These are phyloP conservation scores for Drosophila flavopinicola DNA, from an alignment of 2,888 invertebrate genomes.

Conservation along the genomic window DNA sequence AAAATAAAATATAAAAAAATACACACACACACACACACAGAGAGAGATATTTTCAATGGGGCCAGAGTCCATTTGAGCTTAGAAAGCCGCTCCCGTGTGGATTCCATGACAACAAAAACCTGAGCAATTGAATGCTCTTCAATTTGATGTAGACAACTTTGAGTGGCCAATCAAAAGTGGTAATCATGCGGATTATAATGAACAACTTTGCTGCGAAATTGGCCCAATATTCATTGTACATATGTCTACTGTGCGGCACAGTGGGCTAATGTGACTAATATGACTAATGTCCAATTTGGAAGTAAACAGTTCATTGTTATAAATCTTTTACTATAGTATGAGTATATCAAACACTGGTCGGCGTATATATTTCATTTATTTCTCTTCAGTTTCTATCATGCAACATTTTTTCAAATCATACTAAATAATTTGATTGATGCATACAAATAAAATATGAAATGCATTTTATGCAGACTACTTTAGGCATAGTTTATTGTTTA, in stretches of 20 bases:
- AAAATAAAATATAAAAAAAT: slow-evolving; percentile 20
- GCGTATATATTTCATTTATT: too few species aligned
- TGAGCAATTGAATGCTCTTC: slow-evolving; percentile 37
- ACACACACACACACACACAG: too few species aligned
- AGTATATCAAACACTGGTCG: too few species aligned
- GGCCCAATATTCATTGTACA: slow-evolving; percentile 9
- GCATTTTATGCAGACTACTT: too few species aligned
- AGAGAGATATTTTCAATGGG: slow-evolving; percentile 4
- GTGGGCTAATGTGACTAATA: slow-evolving; percentile 12
- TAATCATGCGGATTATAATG: slow-evolving; percentile 8
- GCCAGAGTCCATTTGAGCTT: neutral
- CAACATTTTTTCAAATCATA: too few species aligned
- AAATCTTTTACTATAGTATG: neutral
- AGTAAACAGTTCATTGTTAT: too few species aligned
- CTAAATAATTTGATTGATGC: too few species aligned
- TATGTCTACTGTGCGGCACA: neutral
- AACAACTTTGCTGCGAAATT: slow-evolving; percentile 17
- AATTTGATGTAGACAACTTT: slow-evolving; percentile 12
- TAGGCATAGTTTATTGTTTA: too few species aligned
- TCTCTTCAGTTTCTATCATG: too few species aligned
- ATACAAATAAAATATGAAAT: too few species aligned
- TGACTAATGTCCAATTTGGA: neutral
- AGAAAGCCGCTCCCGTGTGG: slow-evolving; percentile 24
- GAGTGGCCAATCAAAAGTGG: slow-evolving; percentile 5
- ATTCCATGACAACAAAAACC: slow-evolving; percentile 4